phyloP scores from a whole-genome alignment of 2,113 vertebrate species.

The Bambusicola thoracicus region DNA sequence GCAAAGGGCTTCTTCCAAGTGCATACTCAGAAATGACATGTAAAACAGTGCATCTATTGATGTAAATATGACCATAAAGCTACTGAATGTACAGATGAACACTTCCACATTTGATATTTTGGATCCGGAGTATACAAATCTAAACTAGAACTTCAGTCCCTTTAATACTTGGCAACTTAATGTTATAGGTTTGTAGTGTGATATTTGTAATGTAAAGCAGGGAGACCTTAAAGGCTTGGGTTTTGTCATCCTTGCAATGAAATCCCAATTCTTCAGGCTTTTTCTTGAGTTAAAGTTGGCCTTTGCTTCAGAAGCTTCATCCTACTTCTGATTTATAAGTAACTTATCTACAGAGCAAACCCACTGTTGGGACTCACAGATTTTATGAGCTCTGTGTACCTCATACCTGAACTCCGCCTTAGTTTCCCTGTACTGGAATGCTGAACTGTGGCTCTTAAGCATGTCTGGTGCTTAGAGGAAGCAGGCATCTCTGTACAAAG shows the following conservation, averaged over 20 bases:
- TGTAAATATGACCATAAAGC: background rate
- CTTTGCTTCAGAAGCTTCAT: background rate
- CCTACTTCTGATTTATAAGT: background rate
- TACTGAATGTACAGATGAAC: background rate
- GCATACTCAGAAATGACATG: background rate
- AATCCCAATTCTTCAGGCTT: background rate
- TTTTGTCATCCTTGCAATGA: background rate
- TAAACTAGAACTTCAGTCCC: background rate
- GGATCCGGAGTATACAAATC: background rate
- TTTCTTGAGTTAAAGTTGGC: background rate
- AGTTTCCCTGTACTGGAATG: background rate
- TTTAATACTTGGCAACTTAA: background rate
- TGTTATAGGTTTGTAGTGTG: background rate
- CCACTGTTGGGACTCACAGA: background rate
- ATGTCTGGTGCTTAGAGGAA: background rate
- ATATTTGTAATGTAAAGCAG: background rate
- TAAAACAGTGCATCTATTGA: background rate
- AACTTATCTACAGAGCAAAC: background rate
- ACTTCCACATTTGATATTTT: background rate
- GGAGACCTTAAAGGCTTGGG: background rate
- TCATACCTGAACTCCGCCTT: background rate
- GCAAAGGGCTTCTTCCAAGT: background rate
- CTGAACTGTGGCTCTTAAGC: accelerated
- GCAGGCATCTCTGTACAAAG: accelerated
- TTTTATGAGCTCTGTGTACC: background rate